Percentiles rank a stretch among this genome's conserved stretches.
phyloP scores from a whole-genome alignment of 2,888 invertebrate species.

The Drosophila affinis region DNA sequence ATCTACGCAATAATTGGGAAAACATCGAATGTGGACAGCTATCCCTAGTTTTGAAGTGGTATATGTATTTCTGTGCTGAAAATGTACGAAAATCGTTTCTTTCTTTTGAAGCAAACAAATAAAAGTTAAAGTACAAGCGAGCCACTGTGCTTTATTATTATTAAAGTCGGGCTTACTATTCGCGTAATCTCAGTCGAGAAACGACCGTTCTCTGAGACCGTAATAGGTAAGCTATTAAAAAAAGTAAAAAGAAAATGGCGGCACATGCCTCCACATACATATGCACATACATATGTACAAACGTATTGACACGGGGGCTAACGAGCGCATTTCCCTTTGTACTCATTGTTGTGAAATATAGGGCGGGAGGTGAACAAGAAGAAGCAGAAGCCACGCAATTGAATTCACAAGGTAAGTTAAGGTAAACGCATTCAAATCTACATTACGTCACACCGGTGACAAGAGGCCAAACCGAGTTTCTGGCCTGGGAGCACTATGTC shows the following conservation, averaged over 20 bases:
- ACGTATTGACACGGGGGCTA: neutral
- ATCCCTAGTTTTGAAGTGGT: no score
- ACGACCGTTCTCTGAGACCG: neutral
- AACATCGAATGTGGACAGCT: no score
- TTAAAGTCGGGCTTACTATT: neutral
- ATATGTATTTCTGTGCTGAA: slow-evolving; percentile 22
- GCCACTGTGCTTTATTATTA: neutral
- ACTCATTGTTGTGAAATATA: slow-evolving; percentile 14
- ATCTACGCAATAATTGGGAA: no score
- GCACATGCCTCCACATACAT: slow-evolving; percentile 32
- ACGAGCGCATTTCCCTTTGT: slow-evolving; percentile 11
- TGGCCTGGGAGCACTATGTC: slow-evolving; percentile 65
- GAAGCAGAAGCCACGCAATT: slow-evolving; percentile 16
- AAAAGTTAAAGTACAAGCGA: neutral
- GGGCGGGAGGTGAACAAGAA: slow-evolving; percentile 3
- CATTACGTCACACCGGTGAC: neutral
- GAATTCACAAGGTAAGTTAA: slow-evolving; percentile 43
- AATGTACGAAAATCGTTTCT: slow-evolving; percentile 19
- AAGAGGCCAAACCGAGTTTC: neutral
- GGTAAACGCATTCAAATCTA: slow-evolving; percentile 27
- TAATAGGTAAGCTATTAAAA: slow-evolving; percentile 32
- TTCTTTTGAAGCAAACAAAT: slow-evolving; percentile 3
- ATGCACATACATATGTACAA: neutral
- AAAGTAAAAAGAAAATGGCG: slow-evolving; percentile 42
- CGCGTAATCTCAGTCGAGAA: neutral